Base-by-base conservation (phyloP, 1,140 invertebrate genomes). In the Drosophila rhopaloa region DNA sequence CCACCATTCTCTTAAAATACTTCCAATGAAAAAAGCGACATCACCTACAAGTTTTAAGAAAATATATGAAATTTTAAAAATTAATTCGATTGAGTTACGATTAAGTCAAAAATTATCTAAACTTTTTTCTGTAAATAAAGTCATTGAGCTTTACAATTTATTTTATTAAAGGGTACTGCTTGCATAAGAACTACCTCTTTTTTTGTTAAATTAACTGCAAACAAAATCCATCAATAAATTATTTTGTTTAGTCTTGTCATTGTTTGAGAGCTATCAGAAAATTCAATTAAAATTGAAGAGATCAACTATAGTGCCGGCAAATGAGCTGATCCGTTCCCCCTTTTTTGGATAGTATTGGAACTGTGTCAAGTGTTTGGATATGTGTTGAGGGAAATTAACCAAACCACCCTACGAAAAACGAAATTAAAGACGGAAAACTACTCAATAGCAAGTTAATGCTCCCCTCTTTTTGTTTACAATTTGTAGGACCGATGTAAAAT, bases 281-380 rank as follows among this genome's bases (percentile, higher is more conserved):
- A 70, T 58, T 72, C 24, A 73, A 73, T 60, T 73, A 73, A 16
- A 35, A 40, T 37, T n/a, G 14, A 29, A 38, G 27, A 59, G 72
- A 76, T 76, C 72, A 57, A 66, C 66, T 37, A 38, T 40, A 75
- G 40, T 66, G 72, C 54, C 71, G 71, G 71, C 59, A 76, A 76
- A 75, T 76, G 76, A 46, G 41, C 40, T 27, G 14, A 37, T 24
- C 37, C 19, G 50, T 50, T 14, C 29, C 47, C 38, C 43, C 13
- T 35, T 35, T 16, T 44, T 53, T 10, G 46, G 32, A 16, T 35
- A 29, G 19, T 41, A 14, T 14, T 37, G 14, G 24, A 67, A 47
- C 61, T 67, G 62, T 76, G 73, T 76, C 73, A 76, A 76, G 73
- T 76, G 72, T 13, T 71, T 29, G n/a, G 50, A 16, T 32, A 37